Base-by-base conservation (phyloP, 2,113 vertebrate species). In the Oriolus oriolus region DNA sequence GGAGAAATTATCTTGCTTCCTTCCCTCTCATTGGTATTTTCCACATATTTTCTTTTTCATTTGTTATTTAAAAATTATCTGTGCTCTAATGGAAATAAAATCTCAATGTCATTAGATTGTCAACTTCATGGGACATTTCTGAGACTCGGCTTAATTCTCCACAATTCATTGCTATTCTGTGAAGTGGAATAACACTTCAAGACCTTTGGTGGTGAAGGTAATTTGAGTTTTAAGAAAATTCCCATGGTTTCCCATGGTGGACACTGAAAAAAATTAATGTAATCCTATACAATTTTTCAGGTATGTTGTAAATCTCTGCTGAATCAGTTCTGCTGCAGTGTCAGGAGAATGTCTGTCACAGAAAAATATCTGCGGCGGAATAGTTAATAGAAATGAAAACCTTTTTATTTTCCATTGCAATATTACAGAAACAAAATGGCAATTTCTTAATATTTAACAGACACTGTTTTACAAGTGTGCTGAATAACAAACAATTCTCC, bases 381-480 rank as follows among this genome's bases (percentile, higher is more conserved):
- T 53, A 79, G 94, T 95, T 97, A 66, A 81, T 96, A 95, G 95
- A 93, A 98, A 96, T 90, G 95, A 97, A 97, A 97, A 96, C 64
- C 73, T 97, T 97, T 94, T 94, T 87, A 94, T 97, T 98, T 94
- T 97, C 66, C 80, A 95, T 76, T 49, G 91, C 90, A 95, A 54
- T 95, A 96, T 97, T 95, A 45, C 89, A 96, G 96, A 97, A 97
- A 94, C 89, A 97, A 97, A 98, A 98, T 93, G 93, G 92, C 84
- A 97, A 84, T 96, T 97, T 96, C 93, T 97, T 95, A 83, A 85
- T 96, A 95, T 97, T 97, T 97, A 97, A 94, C 90, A 97, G 86
- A 93, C 77, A 60, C 44, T 95, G 75, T 94, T 97, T 96, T 96
- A 94, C 96, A 93, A 89, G 68, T 60, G 87, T 93, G 93, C 95